Conservation (phyloP, 64 coral and sea anemone genomes). For the Stichodactyla mertensii region DNA sequence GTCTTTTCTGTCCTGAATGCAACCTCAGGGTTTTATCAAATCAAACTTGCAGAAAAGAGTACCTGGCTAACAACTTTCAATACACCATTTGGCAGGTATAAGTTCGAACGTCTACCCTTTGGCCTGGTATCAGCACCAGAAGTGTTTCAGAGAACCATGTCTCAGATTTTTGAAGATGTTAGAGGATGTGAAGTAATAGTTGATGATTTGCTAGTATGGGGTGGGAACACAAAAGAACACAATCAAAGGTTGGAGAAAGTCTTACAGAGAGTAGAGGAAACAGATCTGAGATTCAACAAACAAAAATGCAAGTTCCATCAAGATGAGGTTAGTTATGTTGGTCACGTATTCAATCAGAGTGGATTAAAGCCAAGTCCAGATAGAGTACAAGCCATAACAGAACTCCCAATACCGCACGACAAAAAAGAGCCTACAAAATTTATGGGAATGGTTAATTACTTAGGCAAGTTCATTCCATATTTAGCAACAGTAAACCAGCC, state of each 20-base stretch:
- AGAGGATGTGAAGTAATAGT: conserved; percentile 21
- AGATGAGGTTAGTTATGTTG: neutral
- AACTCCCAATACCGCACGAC: too few relatives aligned
- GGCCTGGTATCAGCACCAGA: conserved; percentile 22
- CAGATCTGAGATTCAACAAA: conserved; percentile 14
- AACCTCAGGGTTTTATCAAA: too few relatives aligned
- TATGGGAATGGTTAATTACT: neutral
- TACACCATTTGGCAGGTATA: too few relatives aligned
- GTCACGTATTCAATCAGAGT: neutral
- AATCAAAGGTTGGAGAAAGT: neutral
- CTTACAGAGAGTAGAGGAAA: conserved; percentile 1
- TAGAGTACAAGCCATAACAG: neutral
- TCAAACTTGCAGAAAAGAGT: too few relatives aligned
- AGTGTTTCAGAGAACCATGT: conserved; percentile 27
- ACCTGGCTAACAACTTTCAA: too few relatives aligned
- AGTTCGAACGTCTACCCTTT: conserved; percentile 8
- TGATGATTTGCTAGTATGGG: conserved; percentile 24
- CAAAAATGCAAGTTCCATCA: neutral
- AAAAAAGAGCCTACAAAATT: too few relatives aligned
- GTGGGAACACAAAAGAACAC: neutral
- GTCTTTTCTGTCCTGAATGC: neutral
- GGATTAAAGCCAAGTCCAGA: conserved; percentile 17
- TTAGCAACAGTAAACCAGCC: neutral
- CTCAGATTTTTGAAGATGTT: conserved; percentile 6
- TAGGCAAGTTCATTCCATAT: conserved; percentile 12